Percentiles rank a stretch among this genome's conserved stretches.
Evolutionary conservation across 1,140 invertebrate genomes (phyloP).

Genomic region (Argopecten irradians): DNA sequence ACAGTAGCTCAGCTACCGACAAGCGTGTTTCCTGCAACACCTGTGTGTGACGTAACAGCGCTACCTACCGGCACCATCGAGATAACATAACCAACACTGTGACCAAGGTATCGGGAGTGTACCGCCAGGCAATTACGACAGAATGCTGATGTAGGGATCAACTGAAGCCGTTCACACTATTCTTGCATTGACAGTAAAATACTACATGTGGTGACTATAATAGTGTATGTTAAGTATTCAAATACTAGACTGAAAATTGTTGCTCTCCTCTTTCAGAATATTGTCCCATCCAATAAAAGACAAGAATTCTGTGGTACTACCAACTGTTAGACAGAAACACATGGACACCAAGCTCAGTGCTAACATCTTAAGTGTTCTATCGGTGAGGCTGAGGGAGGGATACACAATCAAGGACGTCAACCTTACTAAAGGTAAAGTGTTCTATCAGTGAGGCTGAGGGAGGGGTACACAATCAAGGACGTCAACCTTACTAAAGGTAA

Average conservation of each 20-base stretch:
- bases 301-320: slow-evolving; percentile 57
- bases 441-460: slow-evolving; percentile 86
- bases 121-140: too few relatives aligned
- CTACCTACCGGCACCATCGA: too few relatives aligned
- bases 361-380: slow-evolving; percentile 84
- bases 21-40: too few relatives aligned
- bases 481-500: slow-evolving; percentile 75
- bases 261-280: slow-evolving; percentile 55
- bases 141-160: too few relatives aligned
- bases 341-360: slow-evolving; percentile 83
- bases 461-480: slow-evolving; percentile 88
- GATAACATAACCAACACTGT: too few relatives aligned
- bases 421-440: slow-evolving; percentile 79
- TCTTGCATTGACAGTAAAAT: too few relatives aligned
- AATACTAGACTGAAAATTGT: not conserved
- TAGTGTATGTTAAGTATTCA: not conserved
- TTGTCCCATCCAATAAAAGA: slow-evolving; percentile 65
- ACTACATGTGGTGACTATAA: not conserved
- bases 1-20: too few relatives aligned
- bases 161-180: too few relatives aligned
- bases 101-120: too few relatives aligned
- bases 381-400: slow-evolving; percentile 87
- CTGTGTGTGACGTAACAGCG: too few relatives aligned
- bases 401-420: slow-evolving; percentile 84
- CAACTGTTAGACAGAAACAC: slow-evolving; percentile 83